phyloP scores from a whole-genome alignment of 2,113 vertebrate species.

The Pterophyllum scalare region DNA sequence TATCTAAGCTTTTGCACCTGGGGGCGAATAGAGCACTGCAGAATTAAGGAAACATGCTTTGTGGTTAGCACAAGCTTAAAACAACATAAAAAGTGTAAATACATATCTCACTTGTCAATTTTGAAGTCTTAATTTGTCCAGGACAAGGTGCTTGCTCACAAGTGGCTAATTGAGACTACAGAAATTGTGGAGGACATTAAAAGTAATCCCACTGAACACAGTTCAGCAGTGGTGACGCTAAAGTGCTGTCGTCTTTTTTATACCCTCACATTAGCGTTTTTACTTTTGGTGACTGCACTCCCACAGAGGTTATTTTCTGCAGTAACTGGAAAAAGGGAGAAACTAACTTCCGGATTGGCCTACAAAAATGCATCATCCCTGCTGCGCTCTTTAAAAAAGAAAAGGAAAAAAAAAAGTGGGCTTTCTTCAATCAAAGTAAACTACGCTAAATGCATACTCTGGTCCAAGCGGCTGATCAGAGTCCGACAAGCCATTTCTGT shows the following conservation, averaged over 20 bases:
- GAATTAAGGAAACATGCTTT: background rate
- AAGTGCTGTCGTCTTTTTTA: background rate
- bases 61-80: background rate
- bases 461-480: slow-evolving; percentile 87
- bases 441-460: slow-evolving; percentile 77
- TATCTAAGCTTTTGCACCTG: background rate
- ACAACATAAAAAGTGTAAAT: background rate
- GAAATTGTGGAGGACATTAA: background rate
- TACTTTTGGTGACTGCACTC: background rate
- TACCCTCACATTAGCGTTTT: background rate
- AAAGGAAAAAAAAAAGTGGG: background rate
- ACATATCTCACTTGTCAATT: background rate
- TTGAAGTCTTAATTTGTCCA: background rate
- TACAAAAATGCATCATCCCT: background rate
- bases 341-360: background rate
- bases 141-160: background rate
- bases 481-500: slow-evolving; percentile 89
- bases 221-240: background rate
- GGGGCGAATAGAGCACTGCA: background rate
- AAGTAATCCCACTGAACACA: background rate
- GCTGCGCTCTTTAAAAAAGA: background rate
- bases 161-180: background rate
- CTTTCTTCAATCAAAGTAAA: background rate
- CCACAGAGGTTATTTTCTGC: background rate
- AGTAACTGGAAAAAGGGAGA: background rate